These are phyloP conservation scores for Corythoichthys intestinalis DNA, from an alignment of 2,113 vertebrate genomes.

Conservation along the genomic window DNA sequence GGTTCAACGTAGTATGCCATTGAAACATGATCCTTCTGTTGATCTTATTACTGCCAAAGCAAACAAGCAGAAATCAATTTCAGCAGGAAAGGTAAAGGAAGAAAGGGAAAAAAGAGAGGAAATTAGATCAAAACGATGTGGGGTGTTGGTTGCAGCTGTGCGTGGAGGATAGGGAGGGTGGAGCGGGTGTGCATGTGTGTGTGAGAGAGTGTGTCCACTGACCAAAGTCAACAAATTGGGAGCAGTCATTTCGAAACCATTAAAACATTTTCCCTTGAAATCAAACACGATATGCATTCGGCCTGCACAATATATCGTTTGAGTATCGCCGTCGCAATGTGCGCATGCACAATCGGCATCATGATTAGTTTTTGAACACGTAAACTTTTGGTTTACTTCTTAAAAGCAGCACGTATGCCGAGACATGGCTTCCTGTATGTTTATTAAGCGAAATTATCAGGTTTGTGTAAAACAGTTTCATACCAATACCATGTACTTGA, in stretches of 20 bases:
- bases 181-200: conserved; percentile 44
- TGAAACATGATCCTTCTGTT: conserved; percentile 92
- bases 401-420: too few relatives aligned
- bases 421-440: too few relatives aligned
- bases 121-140: conserved; percentile 74
- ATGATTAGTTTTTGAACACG: too few relatives aligned
- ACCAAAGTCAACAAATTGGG: conserved; percentile 56
- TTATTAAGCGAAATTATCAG: too few relatives aligned
- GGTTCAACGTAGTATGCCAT: conserved; percentile 92
- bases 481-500: too few relatives aligned
- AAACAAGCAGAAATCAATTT: conserved; percentile 91
- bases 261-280: conserved; percentile 53
- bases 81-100: conserved; percentile 73
- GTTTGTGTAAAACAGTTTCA: too few relatives aligned
- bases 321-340: too few relatives aligned
- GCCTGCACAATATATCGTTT: too few relatives aligned
- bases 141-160: conserved; percentile 57
- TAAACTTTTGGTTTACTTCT: too few relatives aligned
- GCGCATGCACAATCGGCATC: too few relatives aligned
- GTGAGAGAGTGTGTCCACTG: conserved; percentile 47
- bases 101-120: conserved; percentile 61
- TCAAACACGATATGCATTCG: conserved; percentile 14
- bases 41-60: conserved; percentile 89
- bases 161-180: conserved; percentile 42
- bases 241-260: conserved; percentile 51